A percentile compares a stretch with the other conserved stretches of the same genome.
Conservation (phyloP, 2,113 vertebrate species). For the Pundamilia nyererei region DNA sequence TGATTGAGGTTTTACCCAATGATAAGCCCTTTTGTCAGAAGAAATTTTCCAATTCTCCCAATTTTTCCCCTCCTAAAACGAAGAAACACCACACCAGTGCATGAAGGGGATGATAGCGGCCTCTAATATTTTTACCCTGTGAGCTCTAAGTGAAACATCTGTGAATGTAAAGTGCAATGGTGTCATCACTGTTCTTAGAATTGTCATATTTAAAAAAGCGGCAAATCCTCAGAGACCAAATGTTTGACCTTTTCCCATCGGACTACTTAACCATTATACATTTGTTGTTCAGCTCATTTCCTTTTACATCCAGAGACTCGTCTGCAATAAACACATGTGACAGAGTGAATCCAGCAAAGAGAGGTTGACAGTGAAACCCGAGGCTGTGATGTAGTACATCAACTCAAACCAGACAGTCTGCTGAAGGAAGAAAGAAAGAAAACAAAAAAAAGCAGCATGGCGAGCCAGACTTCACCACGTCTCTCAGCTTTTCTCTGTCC, state of each 20-base stretch:
- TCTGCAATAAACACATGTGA: neutral
- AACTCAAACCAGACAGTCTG: slow-evolving; percentile 45
- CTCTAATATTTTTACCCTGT: neutral
- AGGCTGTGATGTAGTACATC: slow-evolving; percentile 51
- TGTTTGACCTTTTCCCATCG: neutral
- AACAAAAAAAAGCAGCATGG: neutral
- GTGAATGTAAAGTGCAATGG: neutral
- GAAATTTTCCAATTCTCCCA: neutral
- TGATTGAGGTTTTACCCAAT: neutral
- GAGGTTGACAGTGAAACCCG: slow-evolving; percentile 18
- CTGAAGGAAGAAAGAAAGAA: slow-evolving; percentile 4
- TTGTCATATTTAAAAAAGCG: neutral
- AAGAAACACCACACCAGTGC: neutral
- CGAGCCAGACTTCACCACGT: slow-evolving; percentile 33
- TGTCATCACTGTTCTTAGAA: neutral
- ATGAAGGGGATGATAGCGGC: neutral
- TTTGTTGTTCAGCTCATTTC: neutral
- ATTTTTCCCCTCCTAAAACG: neutral
- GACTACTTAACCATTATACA: neutral
- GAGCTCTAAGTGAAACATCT: neutral
- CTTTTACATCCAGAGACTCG: neutral
- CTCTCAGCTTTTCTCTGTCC: slow-evolving; percentile 41
- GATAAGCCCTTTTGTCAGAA: neutral
- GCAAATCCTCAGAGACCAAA: neutral
- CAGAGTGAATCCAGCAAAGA: neutral